Base-by-base conservation (phyloP, 2,888 invertebrate genomes). In the Ormia ochracea region DNA sequence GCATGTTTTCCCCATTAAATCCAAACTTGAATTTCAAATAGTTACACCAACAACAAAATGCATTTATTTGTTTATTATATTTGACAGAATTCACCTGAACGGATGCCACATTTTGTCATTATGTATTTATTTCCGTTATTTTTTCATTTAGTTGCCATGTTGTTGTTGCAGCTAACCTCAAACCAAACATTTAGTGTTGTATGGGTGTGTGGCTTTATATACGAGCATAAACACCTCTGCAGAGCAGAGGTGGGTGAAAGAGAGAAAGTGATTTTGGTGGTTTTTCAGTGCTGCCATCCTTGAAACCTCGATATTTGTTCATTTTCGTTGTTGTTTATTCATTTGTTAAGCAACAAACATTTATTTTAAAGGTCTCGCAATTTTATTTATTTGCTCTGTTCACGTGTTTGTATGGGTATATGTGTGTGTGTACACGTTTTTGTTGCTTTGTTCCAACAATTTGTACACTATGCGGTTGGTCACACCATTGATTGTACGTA, bases 61-160 rank as follows among this genome's bases (percentile, higher is more conserved):
- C 72, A 72, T 52, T 45, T 48, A 56, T 73, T 65, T 65, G 56
- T 65, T 45, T 56, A 56, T 78, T 78, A 68, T 50, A 68, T 76
- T 80, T 73, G 56, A 54, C 72, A 73, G 48, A 65, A 56, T 69
- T 81, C 73, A 69, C 73, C 77, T 77, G 73, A 63, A 54, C 81
- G 81, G 81, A 77, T 77, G 73, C 56, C 73, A 77, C 77, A 81
- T 81, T 81, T 81, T 81, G 77, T 77, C 73, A 81, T 80, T 76
- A 73, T 74, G 50, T 81, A 73, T 77, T 77, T 81, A 79, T 79
- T 79, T 79, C 75, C 70, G 79, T 38, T 56, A 33, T 54, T 69
- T 45, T 68, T 21, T 38, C 28, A 10, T 66, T 9, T 52, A 14
- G 10, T 36, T 45, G 52, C 41, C 61, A 54, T 21, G 41, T 10